phyloP scores from a whole-genome alignment of 2,113 vertebrate species.

The Piliocolobus tephrosceles region DNA sequence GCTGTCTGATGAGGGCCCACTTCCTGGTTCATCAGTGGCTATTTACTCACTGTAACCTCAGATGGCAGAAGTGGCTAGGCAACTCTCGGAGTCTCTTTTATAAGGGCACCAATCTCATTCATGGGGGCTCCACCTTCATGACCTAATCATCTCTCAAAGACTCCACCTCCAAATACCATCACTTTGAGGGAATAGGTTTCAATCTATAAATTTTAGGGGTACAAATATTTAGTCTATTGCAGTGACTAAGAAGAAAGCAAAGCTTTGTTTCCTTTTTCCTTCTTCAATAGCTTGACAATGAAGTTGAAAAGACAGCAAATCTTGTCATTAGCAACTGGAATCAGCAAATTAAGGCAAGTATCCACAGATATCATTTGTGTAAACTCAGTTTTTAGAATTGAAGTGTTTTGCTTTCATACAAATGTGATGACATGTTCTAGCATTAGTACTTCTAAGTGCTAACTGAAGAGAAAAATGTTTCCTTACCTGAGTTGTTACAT shows the following conservation, averaged over 20 bases:
- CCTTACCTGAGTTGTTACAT: neutral
- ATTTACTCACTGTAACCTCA: neutral
- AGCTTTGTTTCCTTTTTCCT: conserved; percentile 35
- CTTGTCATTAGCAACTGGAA: conserved; percentile 87
- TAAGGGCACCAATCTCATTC: too few species aligned
- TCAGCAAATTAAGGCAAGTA: conserved; percentile 89
- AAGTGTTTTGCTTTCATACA: neutral
- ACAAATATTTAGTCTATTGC: neutral
- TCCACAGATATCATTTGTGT: neutral
- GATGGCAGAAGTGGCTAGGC: neutral
- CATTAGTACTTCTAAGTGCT: neutral
- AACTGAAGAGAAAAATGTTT: conserved; percentile 27
- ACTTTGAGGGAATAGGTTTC: neutral
- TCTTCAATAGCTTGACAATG: conserved; percentile 84
- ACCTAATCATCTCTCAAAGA: neutral
- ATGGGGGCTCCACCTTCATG: too few species aligned
- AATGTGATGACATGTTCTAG: neutral
- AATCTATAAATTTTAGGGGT: neutral
- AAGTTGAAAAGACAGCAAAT: conserved; percentile 88
- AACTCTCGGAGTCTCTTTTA: neutral
- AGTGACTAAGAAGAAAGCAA: neutral
- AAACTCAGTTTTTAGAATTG: neutral
- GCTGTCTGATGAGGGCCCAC: neutral
- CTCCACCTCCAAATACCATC: neutral
- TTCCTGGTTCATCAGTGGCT: neutral